Base-by-base conservation (phyloP, 2,888 invertebrate species). In the Leptinotarsa haldemani region DNA sequence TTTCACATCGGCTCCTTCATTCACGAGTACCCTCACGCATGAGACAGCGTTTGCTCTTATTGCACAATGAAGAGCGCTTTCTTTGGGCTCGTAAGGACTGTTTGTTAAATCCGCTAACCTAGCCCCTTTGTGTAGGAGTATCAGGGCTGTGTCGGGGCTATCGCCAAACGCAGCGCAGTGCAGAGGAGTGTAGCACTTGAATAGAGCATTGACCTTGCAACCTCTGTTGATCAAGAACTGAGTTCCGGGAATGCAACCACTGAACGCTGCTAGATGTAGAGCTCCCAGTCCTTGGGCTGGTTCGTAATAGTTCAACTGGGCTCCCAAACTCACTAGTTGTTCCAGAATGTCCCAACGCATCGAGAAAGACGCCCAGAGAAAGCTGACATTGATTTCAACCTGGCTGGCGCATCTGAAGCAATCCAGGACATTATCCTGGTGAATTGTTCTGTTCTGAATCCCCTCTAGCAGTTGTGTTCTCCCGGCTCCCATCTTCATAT, bases 91-190 rank as follows among this genome's bases (percentile, higher is more conserved):
- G 69, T 83, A 87, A 3, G 86, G 82, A 30, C 87, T 93, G 22
- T 92, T 92, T 52, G 93, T 92, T 72, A 93, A 89, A 76, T 91
- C 90, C 72, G 88, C 86, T 65, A 94, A 91, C 74, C 91, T 90
- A 64, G 94, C 92, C 18, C 93, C 93, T 76, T 90, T 90, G 77
- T 91, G 91, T 76, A 96, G 90, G 74, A 97, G 90, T 83, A 95
- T 90, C 86, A 92, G 92, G 70, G 94, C 93, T 22, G 95, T 94
- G 82, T 94, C 92, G 68, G 92, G 90, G 76, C 95, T 93, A 84
- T 96, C 94, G 13, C 96, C 95, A 88, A 96, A 95, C 53, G 96
- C 96, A 20, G 96, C 95, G 85, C 95, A 96, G 86, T 97, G 97
- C 70, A 97, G 90, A 0, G 97, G 95, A 56, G 94, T 93, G 84